phyloP scores from a whole-genome alignment of 2,113 vertebrate genomes.

The Chaetodon auriga region DNA sequence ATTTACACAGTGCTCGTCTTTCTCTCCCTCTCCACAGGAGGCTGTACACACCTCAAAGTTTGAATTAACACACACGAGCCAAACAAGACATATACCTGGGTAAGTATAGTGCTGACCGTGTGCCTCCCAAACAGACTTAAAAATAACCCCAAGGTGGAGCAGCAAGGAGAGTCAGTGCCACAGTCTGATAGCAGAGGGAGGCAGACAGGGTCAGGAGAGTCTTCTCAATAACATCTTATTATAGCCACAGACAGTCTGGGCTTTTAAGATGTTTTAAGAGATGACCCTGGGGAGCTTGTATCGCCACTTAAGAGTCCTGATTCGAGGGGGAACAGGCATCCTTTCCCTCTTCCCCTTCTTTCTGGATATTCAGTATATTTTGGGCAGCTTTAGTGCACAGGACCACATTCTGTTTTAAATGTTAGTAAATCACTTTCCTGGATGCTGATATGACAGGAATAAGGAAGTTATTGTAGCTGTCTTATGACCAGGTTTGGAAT shows the following conservation, averaged over 20 bases:
- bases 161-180: slow-evolving; percentile 41
- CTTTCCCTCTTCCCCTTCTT: background rate
- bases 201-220: slow-evolving; percentile 54
- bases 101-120: slow-evolving; percentile 72
- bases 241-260: slow-evolving; percentile 73
- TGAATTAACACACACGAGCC: slow-evolving; percentile 44
- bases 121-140: slow-evolving; percentile 69
- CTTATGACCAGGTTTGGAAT: background rate
- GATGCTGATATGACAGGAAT: background rate
- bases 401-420: background rate
- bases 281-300: slow-evolving; percentile 59
- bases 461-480: background rate
- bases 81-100: slow-evolving; percentile 64
- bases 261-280: slow-evolving; percentile 76
- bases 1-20: slow-evolving; percentile 66
- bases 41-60: slow-evolving; percentile 16
- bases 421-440: background rate
- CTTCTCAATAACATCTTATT: slow-evolving; percentile 80
- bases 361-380: slow-evolving; percentile 9
- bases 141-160: slow-evolving; percentile 75
- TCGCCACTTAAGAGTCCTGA: slow-evolving; percentile 57
- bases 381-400: background rate
- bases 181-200: slow-evolving; percentile 60
- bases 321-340: slow-evolving; percentile 23
- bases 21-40: slow-evolving; percentile 36